Percentiles rank a stretch among this genome's conserved stretches.
Conservation (phyloP, 2,113 vertebrate species). For the Blennius ocellaris region DNA sequence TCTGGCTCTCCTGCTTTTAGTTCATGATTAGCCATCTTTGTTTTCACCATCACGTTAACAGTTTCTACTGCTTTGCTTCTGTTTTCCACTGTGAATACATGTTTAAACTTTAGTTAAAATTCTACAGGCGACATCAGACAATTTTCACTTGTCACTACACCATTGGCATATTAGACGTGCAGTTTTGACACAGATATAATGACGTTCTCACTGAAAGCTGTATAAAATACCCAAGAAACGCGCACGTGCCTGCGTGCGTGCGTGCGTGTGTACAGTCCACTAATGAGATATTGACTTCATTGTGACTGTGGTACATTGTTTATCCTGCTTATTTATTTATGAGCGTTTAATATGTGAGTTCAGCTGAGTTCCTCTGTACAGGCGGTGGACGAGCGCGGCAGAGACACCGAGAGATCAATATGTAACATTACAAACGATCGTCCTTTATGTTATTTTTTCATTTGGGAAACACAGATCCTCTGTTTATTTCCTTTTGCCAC, state of each 20-base stretch:
- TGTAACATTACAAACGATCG: constrained; percentile 87
- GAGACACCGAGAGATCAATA: constrained; percentile 85
- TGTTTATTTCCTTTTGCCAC: constrained; percentile 67
- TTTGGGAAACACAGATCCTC: constrained; percentile 70
- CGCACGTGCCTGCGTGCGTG: constrained; percentile 7
- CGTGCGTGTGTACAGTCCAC: constrained; percentile 57
- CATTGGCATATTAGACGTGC: no score
- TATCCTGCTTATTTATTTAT: constrained; percentile 90
- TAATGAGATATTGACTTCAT: constrained; percentile 90
- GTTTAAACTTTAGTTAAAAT: no score
- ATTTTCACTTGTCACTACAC: no score
- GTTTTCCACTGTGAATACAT: no score
- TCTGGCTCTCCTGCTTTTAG: no score
- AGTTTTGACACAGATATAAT: constrained; percentile 1
- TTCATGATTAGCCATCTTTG: no score
- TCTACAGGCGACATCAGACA: no score
- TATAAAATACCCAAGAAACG: neutral
- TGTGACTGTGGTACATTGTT: constrained; percentile 87
- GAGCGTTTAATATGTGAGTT: constrained; percentile 93
- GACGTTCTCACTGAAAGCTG: neutral
- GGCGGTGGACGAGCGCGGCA: constrained; percentile 26
- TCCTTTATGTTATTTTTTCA: constrained; percentile 86
- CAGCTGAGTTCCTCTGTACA: constrained; percentile 83
- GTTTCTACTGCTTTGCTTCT: no score
- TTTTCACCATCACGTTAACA: no score